These are phyloP conservation scores for Ifrita kowaldi DNA, from an alignment of 2,113 vertebrate species.

Conservation along the genomic window DNA sequence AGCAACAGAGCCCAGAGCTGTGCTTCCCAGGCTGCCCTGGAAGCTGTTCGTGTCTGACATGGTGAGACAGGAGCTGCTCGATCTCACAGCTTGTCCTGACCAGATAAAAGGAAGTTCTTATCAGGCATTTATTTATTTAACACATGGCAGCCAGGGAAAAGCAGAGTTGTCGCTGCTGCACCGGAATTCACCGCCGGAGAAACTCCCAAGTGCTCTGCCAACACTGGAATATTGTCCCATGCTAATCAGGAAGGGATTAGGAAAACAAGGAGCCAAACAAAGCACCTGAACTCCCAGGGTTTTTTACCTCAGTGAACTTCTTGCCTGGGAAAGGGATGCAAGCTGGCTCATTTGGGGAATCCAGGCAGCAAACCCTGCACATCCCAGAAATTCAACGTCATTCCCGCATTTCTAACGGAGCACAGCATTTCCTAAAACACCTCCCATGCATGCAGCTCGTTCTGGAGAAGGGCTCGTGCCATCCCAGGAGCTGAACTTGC, in stretches of 20 bases:
- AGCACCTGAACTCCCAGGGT: neutral
- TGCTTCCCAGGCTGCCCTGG: neutral
- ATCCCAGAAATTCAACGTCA: neutral
- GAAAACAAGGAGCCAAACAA: neutral
- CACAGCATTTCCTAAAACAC: neutral
- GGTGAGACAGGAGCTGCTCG: neutral
- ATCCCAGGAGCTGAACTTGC: neutral
- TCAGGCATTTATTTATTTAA: neutral
- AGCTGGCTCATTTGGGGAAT: neutral
- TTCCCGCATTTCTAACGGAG: neutral
- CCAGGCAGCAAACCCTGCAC: neutral
- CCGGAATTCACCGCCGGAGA: neutral
- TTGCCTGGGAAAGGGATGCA: neutral
- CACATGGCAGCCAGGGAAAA: neutral
- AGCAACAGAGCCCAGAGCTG: neutral
- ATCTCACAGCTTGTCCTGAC: neutral
- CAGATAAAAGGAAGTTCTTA: neutral
- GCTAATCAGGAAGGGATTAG: neutral
- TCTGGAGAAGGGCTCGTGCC: neutral
- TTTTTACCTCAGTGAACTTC: neutral
- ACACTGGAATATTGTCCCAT: neutral
- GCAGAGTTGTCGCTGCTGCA: neutral
- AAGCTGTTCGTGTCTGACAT: neutral
- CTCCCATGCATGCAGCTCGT: accelerated
- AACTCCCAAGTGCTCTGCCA: neutral